Percentiles rank a stretch among this genome's conserved stretches.
These are phyloP conservation scores for Phoronis australis DNA, from an alignment of 2,888 invertebrate species.

Conservation along the genomic window DNA sequence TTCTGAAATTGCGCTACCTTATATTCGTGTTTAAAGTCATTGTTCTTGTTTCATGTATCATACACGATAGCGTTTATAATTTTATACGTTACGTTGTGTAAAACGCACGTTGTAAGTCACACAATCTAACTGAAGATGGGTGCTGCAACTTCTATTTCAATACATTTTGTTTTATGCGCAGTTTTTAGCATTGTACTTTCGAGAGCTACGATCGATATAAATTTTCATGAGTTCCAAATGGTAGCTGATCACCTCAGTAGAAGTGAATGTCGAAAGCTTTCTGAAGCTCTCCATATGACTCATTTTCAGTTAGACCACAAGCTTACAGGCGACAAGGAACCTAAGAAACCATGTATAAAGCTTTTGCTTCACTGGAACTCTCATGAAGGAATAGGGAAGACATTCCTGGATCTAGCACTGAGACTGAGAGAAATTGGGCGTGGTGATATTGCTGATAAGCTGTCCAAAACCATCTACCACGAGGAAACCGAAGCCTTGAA, in stretches of 20 bases:
- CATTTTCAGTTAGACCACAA: conserved; percentile 15
- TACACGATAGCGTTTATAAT: too few species aligned
- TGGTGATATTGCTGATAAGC: conserved; percentile 24
- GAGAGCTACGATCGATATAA: conserved; percentile 27
- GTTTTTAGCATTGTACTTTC: too few species aligned
- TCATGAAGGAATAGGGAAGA: conserved; percentile 23
- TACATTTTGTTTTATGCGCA: too few species aligned
- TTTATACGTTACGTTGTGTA: too few species aligned
- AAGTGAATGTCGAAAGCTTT: conserved; percentile 27
- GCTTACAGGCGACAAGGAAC: conserved; percentile 5
- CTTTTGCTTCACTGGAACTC: conserved; percentile 29
- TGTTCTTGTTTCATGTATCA: too few species aligned
- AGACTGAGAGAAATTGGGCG: conserved; percentile 33
- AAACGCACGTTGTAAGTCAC: too few species aligned
- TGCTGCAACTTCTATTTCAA: too few species aligned
- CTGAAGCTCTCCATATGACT: conserved; percentile 22
- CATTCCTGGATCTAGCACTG: conserved; percentile 32
- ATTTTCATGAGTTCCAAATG: conserved; percentile 34
- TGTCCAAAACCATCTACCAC: conserved; percentile 27
- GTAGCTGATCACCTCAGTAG: conserved; percentile 32
- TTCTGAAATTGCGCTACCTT: too few species aligned
- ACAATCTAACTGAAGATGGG: too few species aligned
- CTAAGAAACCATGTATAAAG: conserved; percentile 21
- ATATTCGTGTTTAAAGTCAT: too few species aligned
- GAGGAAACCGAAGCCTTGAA: conserved; percentile 27